These are phyloP conservation scores for Coleophora flavipennella DNA, from an alignment of 2,888 invertebrate species.

Conservation along the genomic window DNA sequence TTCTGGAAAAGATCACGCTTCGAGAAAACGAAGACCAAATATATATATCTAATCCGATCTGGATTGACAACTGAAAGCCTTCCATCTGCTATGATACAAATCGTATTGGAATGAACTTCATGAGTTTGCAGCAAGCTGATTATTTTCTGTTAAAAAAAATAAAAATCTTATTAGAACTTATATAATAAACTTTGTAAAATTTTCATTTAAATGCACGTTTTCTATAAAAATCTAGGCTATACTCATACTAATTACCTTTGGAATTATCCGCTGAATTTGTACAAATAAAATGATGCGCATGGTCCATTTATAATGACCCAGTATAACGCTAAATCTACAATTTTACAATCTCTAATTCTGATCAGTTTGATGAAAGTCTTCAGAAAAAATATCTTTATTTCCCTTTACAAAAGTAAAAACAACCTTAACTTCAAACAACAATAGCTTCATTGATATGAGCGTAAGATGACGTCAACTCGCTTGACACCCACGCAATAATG, in stretches of 20 bases:
- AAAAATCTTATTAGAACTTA: background rate
- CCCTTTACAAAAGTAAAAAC: background rate
- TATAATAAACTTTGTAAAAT: background rate
- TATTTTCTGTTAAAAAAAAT: background rate
- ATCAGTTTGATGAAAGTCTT: background rate
- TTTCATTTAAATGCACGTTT: background rate
- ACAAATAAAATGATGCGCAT: background rate
- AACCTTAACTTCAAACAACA: background rate
- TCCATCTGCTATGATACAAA: background rate
- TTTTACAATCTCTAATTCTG: background rate
- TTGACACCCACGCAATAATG: background rate
- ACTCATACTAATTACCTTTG: background rate
- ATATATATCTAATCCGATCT: background rate
- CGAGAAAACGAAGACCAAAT: background rate
- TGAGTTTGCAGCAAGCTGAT: background rate
- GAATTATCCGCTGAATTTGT: background rate
- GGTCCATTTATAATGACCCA: background rate
- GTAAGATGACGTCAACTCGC: background rate
- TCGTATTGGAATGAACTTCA: background rate
- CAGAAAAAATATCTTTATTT: background rate
- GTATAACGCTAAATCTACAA: background rate
- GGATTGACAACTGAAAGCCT: background rate
- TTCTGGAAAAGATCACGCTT: background rate
- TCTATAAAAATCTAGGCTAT: background rate
- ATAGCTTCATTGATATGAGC: background rate